Base-by-base conservation (phyloP, 2,888 invertebrate species). In the Morpho deidamia region DNA sequence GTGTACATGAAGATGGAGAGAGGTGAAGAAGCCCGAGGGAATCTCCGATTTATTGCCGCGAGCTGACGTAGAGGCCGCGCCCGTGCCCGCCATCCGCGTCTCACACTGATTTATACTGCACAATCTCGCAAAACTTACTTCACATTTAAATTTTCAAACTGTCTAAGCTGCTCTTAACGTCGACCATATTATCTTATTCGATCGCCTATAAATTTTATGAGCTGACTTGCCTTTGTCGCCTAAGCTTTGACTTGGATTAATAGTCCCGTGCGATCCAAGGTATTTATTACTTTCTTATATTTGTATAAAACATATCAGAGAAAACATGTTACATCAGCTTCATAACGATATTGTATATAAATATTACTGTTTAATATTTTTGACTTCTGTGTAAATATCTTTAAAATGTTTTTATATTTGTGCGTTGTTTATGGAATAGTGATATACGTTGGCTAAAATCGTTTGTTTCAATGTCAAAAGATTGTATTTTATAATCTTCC, bases 101-200 rank as follows among this genome's bases (percentile, higher is more conserved):
- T 63, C 72, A 74, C 78, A 77, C 89, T 89, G 88, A 90, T 89
- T 89, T 89, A 89, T 88, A 78, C 83, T 76, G 83, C 81, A 78
- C 86, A 89, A 89, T 88, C 89, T 89, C 83, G 83, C 88, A 89
- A 89, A 89, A 89, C 89, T 88, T 89, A 88, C 89, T 89, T 89
- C 89, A 88, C 89, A 89, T 89, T 89, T 89, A 89, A 89, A 89
- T 89, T 89, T 89, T 73, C 88, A 78, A 89, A 89, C 89, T 89
- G 89, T 89, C 89, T 89, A 89, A 89, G 87, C 87, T 84, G 81
- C 78, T 85, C 86, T 87, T 88, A 86, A 88, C 83, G 84, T 83
- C 84, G 80, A 84, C 88, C 84, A 89, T 89, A 88, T 88, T 88
- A 89, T 89, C 89, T 89, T 85, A 85, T 87, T 86, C 89, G 83